Conservation (phyloP, 2,888 invertebrate species). For the Drosophila mettleri region DNA sequence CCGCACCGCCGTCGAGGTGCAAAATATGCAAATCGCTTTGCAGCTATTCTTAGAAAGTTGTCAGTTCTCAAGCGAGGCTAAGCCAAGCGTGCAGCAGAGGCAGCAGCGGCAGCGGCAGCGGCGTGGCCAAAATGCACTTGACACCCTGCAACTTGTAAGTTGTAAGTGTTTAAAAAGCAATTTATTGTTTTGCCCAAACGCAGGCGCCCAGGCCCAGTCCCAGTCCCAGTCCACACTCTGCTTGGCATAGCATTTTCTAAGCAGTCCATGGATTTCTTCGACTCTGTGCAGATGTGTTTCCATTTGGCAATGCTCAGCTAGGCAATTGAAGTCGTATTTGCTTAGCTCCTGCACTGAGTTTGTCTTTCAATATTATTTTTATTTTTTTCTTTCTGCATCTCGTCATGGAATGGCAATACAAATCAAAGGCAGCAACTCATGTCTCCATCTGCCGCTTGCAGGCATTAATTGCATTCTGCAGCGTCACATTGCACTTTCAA, state of each 20-base stretch:
- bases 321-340: neutral
- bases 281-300: neutral
- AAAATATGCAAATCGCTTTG: conserved; percentile 78
- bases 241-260: neutral
- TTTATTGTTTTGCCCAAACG: conserved; percentile 69
- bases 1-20: conserved; percentile 25
- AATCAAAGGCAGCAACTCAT: conserved; percentile 60
- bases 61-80: conserved; percentile 62
- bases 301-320: neutral
- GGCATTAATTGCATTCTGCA: conserved; percentile 84
- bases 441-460: conserved; percentile 55
- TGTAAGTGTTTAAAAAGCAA: conserved; percentile 79
- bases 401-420: conserved; percentile 48
- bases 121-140: conserved; percentile 45
- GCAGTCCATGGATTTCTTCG: neutral
- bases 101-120: too few species aligned
- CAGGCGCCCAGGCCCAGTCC: conserved; percentile 26
- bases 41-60: conserved; percentile 78
- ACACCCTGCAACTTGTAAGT: conserved; percentile 62
- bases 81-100: conserved; percentile 63
- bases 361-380: conserved; percentile 9
- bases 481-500: conserved; percentile 84
- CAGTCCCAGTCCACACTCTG: conserved; percentile 7
- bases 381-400: conserved; percentile 23
- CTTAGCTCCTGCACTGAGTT: conserved; percentile 20